Conservation (phyloP, 1,140 invertebrate genomes). For the Wasmannia auropunctata region DNA sequence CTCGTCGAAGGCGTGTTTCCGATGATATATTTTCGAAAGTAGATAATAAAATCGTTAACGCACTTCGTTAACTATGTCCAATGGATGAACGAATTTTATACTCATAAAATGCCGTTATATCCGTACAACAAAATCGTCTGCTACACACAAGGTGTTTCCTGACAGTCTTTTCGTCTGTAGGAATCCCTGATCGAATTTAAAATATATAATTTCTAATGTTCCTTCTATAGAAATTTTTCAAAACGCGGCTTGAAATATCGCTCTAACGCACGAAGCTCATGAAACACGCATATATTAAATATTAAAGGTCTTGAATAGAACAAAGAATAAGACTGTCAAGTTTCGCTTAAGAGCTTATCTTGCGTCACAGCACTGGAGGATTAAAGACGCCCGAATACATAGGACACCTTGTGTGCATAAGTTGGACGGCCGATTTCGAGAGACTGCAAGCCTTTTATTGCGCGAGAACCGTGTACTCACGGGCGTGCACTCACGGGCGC, state of each 20-base stretch:
- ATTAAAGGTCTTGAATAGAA: neutral
- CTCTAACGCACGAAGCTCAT: neutral
- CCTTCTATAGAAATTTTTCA: neutral
- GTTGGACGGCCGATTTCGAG: constrained; percentile 1
- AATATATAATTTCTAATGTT: neutral
- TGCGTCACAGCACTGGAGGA: neutral
- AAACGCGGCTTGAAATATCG: neutral
- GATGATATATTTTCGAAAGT: neutral
- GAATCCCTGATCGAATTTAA: neutral
- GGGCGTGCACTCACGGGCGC: neutral
- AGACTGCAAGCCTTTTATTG: constrained; percentile 22
- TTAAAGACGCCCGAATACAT: neutral
- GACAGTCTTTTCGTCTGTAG: neutral
- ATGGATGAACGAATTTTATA: constrained; percentile 30
- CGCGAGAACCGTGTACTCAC: neutral
- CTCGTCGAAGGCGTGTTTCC: neutral
- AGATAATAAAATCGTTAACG: constrained; percentile 34
- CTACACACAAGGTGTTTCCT: neutral
- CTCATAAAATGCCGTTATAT: constrained; percentile 25
- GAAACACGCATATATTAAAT: neutral
- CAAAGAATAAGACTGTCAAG: neutral
- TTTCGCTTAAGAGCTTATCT: neutral
- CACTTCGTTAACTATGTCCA: neutral
- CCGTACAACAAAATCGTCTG: neutral
- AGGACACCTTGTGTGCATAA: neutral